phyloP scores from a whole-genome alignment of 2,797 vertebrate species.

The Loriculus beryllinus region DNA sequence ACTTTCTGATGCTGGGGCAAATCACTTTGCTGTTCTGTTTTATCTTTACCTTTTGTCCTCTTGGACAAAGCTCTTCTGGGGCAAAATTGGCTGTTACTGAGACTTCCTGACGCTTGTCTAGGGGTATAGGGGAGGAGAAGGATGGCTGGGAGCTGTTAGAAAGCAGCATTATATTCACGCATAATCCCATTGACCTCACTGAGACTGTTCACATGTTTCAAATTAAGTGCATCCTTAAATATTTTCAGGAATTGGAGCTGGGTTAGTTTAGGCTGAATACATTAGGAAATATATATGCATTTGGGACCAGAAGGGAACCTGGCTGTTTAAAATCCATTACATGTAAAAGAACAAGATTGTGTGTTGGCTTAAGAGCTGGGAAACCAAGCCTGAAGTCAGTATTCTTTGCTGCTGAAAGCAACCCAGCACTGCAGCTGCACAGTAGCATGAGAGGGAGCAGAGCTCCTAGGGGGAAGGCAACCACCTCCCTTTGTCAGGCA shows the following conservation, averaged over 20 bases:
- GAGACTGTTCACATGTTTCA: conserved; percentile 14
- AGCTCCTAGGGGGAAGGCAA: not conserved
- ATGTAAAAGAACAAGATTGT: not conserved
- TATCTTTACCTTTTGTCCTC: not conserved
- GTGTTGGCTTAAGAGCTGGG: not conserved
- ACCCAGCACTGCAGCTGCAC: not conserved
- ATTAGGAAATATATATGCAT: not conserved
- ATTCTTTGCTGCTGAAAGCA: not conserved
- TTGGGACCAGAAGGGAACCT: conserved; percentile 5
- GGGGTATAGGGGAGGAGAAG: not conserved
- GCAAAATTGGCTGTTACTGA: not conserved
- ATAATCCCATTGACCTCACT: not conserved
- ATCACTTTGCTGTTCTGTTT: not conserved
- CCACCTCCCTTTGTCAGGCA: not conserved
- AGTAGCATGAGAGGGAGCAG: not conserved
- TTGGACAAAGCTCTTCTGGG: not conserved
- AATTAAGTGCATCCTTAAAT: conserved; percentile 1
- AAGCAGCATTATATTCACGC: not conserved
- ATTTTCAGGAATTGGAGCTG: conserved; percentile 1
- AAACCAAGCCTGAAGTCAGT: not conserved
- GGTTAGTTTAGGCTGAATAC: conserved; percentile 15
- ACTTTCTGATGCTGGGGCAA: not conserved
- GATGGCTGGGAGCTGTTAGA: not conserved
- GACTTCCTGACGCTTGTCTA: not conserved
- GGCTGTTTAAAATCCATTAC: conserved; percentile 14